Evolutionary conservation across 2,797 vertebrate genomes (phyloP).

Genomic region (Pantherophis alleghaniensis): DNA sequence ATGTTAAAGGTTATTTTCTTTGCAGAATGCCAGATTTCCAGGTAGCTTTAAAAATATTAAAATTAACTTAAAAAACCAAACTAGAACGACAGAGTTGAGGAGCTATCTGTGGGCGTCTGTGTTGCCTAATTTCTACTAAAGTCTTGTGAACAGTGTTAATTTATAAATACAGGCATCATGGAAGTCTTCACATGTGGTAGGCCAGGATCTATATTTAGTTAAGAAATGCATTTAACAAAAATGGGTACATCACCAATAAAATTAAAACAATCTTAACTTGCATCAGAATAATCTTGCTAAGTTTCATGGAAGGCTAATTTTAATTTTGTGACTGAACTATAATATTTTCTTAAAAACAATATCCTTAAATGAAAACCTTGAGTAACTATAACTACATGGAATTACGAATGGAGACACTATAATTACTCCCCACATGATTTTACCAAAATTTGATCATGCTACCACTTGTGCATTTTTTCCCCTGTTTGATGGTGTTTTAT

Average conservation of each 20-base stretch:
- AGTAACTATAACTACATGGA: conserved; percentile 58
- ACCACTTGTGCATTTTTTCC: not conserved
- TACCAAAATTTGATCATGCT: conserved; percentile 49
- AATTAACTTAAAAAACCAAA: not conserved
- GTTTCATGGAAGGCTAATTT: conserved; percentile 56
- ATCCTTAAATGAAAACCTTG: conserved; percentile 63
- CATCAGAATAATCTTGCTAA: conserved; percentile 39
- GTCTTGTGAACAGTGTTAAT: not conserved
- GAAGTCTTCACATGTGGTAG: not conserved
- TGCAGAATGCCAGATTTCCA: not conserved
- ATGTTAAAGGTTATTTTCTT: not conserved
- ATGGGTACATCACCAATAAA: not conserved
- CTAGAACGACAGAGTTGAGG: not conserved
- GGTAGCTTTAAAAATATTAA: not conserved
- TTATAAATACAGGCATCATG: not conserved
- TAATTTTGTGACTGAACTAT: conserved; percentile 58
- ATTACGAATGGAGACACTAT: conserved; percentile 37
- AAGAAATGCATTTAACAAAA: conserved; percentile 1
- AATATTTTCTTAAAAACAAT: conserved; percentile 50
- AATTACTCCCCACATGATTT: conserved; percentile 51
- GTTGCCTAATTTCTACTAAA: not conserved
- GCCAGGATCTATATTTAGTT: conserved; percentile 22
- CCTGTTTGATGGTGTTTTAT: conserved; percentile 26
- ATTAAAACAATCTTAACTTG: conserved; percentile 1
- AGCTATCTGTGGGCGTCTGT: not conserved